Conservation (phyloP, 1,140 invertebrate species). For the Muscidifurax raptorellus region DNA sequence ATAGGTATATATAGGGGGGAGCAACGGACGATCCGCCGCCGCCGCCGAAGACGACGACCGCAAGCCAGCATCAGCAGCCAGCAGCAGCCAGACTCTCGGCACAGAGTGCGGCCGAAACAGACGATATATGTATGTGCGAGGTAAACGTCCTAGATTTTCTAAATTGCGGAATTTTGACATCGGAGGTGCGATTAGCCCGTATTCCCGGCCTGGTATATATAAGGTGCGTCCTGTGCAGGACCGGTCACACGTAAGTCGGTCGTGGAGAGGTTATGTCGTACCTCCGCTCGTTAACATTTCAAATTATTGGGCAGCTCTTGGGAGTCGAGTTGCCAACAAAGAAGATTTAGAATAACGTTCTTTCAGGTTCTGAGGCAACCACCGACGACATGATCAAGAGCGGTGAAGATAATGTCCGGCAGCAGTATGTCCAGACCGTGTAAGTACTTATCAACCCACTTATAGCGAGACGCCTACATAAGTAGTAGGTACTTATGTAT, state of each 20-base stretch:
- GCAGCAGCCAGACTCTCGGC: not conserved
- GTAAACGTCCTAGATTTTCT: constrained; percentile 15
- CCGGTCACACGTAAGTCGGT: not conserved
- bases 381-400: constrained; percentile 65
- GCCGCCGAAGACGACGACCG: not conserved
- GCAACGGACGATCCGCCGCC: not conserved
- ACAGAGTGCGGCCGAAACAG: not conserved
- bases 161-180: not conserved
- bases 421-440: constrained; percentile 63
- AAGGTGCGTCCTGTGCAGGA: not conserved
- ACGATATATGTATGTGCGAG: constrained; percentile 43
- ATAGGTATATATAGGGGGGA: constrained; percentile 13
- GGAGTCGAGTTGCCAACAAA: not conserved
- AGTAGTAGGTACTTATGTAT: not conserved
- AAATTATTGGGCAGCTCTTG: not conserved
- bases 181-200: not conserved
- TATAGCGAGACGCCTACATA: too few relatives aligned
- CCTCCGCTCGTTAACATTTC: not conserved
- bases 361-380: constrained; percentile 22
- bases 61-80: not conserved
- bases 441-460: constrained; percentile 58
- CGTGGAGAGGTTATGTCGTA: constrained; percentile 37
- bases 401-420: constrained; percentile 60
- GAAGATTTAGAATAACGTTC: not conserved
- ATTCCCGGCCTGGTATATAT: too few relatives aligned